Evolutionary conservation across 2,797 vertebrate genomes (phyloP).

Genomic region (Eremophila alpestris): DNA sequence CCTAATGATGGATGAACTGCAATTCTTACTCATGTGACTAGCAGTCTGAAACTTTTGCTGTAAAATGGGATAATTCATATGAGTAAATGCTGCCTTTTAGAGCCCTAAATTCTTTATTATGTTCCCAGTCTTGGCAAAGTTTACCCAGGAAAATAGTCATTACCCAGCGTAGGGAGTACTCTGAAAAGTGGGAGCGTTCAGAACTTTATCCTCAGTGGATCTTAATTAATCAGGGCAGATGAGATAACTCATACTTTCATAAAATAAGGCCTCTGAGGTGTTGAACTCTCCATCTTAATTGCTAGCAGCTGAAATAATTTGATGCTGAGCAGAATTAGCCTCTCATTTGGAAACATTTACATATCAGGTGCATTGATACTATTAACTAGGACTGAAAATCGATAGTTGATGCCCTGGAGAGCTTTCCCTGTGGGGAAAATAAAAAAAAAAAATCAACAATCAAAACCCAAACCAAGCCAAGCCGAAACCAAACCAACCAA

Average conservation of each 20-base stretch:
- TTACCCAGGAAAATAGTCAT: slow-evolving; percentile 44
- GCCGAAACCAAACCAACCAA: neutral
- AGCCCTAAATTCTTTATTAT: slow-evolving; percentile 7
- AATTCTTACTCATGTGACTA: slow-evolving; percentile 41
- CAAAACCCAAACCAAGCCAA: neutral
- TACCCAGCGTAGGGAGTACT: neutral
- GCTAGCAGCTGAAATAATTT: neutral
- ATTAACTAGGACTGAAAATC: neutral
- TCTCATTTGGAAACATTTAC: neutral
- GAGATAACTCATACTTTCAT: neutral
- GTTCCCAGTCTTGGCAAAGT: neutral
- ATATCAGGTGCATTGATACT: neutral
- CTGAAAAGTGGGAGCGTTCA: neutral
- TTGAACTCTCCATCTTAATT: neutral
- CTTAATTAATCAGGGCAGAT: slow-evolving; percentile 6
- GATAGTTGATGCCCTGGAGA: neutral
- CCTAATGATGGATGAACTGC: slow-evolving; percentile 23
- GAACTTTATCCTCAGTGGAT: neutral
- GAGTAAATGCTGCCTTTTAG: slow-evolving; percentile 58
- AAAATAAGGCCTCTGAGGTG: neutral
- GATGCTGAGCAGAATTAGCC: neutral
- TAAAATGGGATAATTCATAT: slow-evolving; percentile 40
- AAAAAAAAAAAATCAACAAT: neutral
- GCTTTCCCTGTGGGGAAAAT: neutral
- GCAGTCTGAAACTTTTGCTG: neutral